Evolutionary conservation across 2,797 vertebrate species (phyloP).

Genomic region (Malurus leucopterus): DNA sequence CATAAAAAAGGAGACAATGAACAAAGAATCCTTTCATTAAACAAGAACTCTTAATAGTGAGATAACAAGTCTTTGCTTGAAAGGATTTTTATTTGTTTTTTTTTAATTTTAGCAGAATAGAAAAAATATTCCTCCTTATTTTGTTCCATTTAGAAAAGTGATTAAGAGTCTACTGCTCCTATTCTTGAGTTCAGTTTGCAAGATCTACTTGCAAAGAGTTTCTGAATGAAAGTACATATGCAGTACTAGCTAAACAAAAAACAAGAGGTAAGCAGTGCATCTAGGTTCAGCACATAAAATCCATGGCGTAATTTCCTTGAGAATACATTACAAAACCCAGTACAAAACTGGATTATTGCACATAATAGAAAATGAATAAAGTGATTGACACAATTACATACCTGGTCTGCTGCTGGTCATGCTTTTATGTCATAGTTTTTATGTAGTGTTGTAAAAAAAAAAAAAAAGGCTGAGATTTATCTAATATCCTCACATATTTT

Average conservation of each 20-base stretch:
- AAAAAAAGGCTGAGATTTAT: background rate
- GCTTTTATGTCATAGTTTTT: background rate
- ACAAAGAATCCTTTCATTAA: background rate
- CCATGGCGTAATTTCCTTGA: background rate
- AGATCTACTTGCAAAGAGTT: background rate
- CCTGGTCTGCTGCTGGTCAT: background rate
- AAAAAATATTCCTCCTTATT: background rate
- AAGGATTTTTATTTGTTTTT: background rate
- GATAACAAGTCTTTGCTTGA: background rate
- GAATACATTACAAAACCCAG: background rate
- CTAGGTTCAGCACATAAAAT: background rate
- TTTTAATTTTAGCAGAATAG: background rate
- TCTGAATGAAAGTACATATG: background rate
- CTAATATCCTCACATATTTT: background rate
- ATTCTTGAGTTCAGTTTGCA: background rate
- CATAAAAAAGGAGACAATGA: background rate
- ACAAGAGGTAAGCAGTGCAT: background rate
- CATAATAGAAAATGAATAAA: background rate
- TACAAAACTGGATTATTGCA: background rate
- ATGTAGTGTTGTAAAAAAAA: background rate
- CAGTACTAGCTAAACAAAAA: background rate
- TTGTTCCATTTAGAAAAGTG: background rate
- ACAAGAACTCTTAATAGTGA: background rate
- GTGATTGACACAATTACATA: rapidly evolving
- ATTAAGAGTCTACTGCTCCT: background rate